Conservation (phyloP, 2,888 invertebrate genomes). For the Leptopilina drosophilae region DNA sequence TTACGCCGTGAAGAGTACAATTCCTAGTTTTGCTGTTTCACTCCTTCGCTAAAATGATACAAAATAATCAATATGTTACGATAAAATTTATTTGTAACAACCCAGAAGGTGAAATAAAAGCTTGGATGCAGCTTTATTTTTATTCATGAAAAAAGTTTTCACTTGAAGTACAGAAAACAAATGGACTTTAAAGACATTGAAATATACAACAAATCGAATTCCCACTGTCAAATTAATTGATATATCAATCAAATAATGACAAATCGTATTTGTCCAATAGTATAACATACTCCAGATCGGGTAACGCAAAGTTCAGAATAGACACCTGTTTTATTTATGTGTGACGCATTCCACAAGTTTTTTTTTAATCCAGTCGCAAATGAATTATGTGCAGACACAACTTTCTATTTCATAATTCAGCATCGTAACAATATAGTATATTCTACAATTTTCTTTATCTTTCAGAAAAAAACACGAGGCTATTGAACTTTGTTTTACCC, state of each 20-base stretch:
- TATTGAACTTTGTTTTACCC: constrained; percentile 2
- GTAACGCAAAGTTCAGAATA: neutral
- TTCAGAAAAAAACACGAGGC: neutral
- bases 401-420: constrained; percentile 32
- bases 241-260: constrained; percentile 6
- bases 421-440: constrained; percentile 11
- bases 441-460: neutral
- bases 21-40: too few species aligned
- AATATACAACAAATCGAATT: too few species aligned
- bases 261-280: neutral
- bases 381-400: constrained; percentile 25
- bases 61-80: too few species aligned
- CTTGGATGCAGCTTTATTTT: too few species aligned
- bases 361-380: constrained; percentile 12
- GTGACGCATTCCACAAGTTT: neutral
- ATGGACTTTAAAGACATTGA: too few species aligned
- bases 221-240: neutral
- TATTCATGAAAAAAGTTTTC: too few species aligned
- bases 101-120: too few species aligned
- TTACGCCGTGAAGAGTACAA: too few species aligned
- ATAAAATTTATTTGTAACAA: too few species aligned
- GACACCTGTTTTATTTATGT: constrained; percentile 24
- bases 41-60: too few species aligned
- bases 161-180: too few species aligned
- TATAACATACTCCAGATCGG: neutral